Conservation (phyloP, 2,113 vertebrate genomes). For the cat (Felis catus) region F.catus_Fca126_mat1.0 CM031416.1:116139001-116139500, state of each 20-base stretch:
- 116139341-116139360: conserved; percentile 96
- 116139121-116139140: background rate
- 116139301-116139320: conserved; percentile 94
- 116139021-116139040: background rate
- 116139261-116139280: conserved; percentile 89
- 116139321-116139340: conserved; percentile 95
- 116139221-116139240: conserved; percentile 83
- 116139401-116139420: conserved; percentile 93
- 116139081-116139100: background rate
- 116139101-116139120: background rate
- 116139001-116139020: background rate
- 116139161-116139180: background rate
- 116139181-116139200: background rate
- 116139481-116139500: conserved; percentile 90
- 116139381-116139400: conserved; percentile 94
- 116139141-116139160: background rate
- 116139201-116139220: background rate
- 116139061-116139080: background rate
- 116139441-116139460: conserved; percentile 91
- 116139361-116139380: conserved; percentile 94
- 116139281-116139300: conserved; percentile 92
- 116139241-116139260: conserved; percentile 94
- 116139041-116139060: background rate
- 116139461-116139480: conserved; percentile 92
- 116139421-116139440: conserved; percentile 91